Percentiles rank a stretch among this genome's conserved stretches.
Evolutionary conservation across 2,888 invertebrate genomes (phyloP).

Genomic region (Baccha elongata): DNA sequence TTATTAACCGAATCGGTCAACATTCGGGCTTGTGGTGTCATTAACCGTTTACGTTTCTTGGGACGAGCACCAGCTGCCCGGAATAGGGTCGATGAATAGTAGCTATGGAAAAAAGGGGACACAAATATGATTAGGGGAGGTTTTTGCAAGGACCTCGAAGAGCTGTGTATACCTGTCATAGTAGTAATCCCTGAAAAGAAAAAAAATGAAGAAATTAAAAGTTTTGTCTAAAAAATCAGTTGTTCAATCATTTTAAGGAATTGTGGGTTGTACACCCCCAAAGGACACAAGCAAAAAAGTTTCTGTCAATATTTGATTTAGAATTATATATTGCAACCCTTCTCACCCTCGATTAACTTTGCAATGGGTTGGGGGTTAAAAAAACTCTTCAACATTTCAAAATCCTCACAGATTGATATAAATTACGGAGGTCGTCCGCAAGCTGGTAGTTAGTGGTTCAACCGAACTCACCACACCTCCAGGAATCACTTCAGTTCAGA

Average conservation of each 20-base stretch:
- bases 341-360: constrained; percentile 61
- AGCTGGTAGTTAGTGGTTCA: constrained; percentile 72
- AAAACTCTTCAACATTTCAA: constrained; percentile 13
- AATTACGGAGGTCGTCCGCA: constrained; percentile 69
- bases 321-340: constrained; percentile 45
- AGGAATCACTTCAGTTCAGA: constrained; percentile 52
- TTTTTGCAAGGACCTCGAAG: not conserved
- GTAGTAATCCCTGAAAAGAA: constrained; percentile 84
- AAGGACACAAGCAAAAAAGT: constrained; percentile 47
- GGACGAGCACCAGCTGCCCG: constrained; percentile 80
- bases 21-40: constrained; percentile 79
- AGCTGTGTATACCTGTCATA: constrained; percentile 83
- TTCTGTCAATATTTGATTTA: constrained; percentile 73
- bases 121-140: not conserved
- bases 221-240: not conserved
- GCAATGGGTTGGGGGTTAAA: not conserved
- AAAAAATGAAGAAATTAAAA: constrained; percentile 74
- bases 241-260: constrained; percentile 17
- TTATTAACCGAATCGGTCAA: constrained; percentile 77
- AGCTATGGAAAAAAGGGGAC: constrained; percentile 75
- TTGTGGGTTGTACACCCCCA: constrained; percentile 21
- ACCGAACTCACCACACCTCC: constrained; percentile 54
- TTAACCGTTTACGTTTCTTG: constrained; percentile 82
- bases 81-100: constrained; percentile 81
- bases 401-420: constrained; percentile 68